Evolutionary conservation across 2,797 vertebrate species (phyloP), one percentile per base, ranked within the genome.

Genomic region (Chaenodraco wilsoni): DNA sequence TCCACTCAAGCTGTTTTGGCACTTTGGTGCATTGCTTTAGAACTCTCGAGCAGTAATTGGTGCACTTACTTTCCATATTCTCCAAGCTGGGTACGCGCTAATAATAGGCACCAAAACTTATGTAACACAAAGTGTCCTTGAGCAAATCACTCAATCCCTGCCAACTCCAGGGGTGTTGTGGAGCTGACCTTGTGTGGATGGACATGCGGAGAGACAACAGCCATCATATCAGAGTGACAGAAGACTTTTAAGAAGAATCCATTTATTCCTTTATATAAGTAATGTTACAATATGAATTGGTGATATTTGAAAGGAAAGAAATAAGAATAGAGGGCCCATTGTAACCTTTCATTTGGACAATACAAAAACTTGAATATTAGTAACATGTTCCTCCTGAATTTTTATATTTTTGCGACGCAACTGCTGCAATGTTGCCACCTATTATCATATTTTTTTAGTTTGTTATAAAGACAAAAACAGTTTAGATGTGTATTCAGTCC

Each of bases 401-500:
- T 52, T 10, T 31, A 46, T 27, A 14, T 52, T 52, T 1, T 51
- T 23, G n/a, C n/a, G n/a, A n/a, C n/a, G n/a, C n/a, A 27, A 27
- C 27, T 5, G 27, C 27, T 27, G 27, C 27, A 27, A 5, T 27
- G 27, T 27, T 27, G 27, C 4, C 27, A 27, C 4, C 27, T 27
- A 27, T 27, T 27, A 27, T 5, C 27, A 27, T 37, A 8, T 37
- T 37, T 37, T 37, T 37, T 37, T 37, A 2, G 33, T 37, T 37
- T 37, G 46, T n/a, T 10, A 41, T 57, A 1, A n/a, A 68, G 40
- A 40, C 4, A 3, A 8, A 40, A 12, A 16, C 37, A 37, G 57
- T 27, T 8, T 0, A 72, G 65, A 81, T 79, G 83, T 84, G 74
- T 81, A 31, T 82, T 88, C 55, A 55, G 76, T 86, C 79, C 78